A percentile compares a stretch with the other conserved stretches of the same genome.
phyloP scores from a whole-genome alignment of 1,140 invertebrate genomes.

The Scylla paramamosain region DNA sequence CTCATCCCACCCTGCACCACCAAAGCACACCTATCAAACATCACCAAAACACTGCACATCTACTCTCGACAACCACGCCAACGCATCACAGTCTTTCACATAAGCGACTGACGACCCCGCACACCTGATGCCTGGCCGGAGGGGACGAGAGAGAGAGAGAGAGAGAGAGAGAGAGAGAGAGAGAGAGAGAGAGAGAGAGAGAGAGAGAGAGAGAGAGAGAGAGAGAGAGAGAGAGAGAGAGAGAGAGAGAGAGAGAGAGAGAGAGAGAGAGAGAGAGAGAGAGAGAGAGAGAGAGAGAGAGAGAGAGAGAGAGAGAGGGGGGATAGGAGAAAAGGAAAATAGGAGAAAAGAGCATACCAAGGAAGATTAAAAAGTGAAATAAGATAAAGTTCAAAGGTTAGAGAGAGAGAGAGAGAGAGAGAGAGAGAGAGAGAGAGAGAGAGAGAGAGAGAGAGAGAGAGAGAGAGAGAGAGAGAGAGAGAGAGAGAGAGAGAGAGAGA shows the following conservation, averaged over 20 bases:
- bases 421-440: not conserved
- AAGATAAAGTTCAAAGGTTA: not conserved
- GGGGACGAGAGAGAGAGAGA: constrained; percentile 33
- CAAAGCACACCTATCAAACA: no score
- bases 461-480: not conserved
- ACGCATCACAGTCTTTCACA: no score
- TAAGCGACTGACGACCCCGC: no score
- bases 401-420: not conserved
- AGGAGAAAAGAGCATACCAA: not conserved
- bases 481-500: no score
- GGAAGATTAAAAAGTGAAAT: not conserved
- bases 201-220: constrained; percentile 27
- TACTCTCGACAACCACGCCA: no score
- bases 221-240: constrained; percentile 13
- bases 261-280: constrained; percentile 11
- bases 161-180: constrained; percentile 21
- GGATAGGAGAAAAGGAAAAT: not conserved
- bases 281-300: not conserved
- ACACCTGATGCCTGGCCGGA: no score
- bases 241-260: constrained; percentile 30
- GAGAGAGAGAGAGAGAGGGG: not conserved
- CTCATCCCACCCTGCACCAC: no score
- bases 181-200: not conserved
- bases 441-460: not conserved
- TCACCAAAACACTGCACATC: no score